Evolutionary conservation across 1,140 invertebrate species (phyloP), one percentile per base, ranked within the genome.

Genomic region (Monomorium pharaonis): DNA sequence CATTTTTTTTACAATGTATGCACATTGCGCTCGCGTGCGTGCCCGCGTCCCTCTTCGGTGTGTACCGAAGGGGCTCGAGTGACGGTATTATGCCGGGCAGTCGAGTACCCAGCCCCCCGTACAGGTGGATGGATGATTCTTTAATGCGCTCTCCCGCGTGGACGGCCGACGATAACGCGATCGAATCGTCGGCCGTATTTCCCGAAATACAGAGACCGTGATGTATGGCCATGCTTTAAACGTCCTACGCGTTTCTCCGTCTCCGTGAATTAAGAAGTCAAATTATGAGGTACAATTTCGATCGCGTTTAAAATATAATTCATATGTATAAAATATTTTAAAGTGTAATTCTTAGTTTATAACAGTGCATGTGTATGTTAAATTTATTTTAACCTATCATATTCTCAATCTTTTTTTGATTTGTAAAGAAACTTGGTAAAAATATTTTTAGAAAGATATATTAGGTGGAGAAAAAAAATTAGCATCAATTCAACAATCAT

Each of bases 1-100:
- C 88, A 89, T 89, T 89, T 89, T 89, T 89, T 72, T 83, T 84
- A 63, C 85, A 63, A 69, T 84, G 60, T 65, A 86, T 89, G 70
- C 85, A 86, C 85, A 86, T 72, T 67, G 70, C 60, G 72, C 51
- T 89, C 37, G 86, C 88, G 88, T 89, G 89, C 85, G 78, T 89
- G 86, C 49, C 44, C 6, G 58, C 16, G 6, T 44, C 24, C 42
- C 86, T 56, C 67, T 77, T 72, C 78, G 69, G 33, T 85, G 76
- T 77, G 77, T 86, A 81, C 84, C 87, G 77, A 77, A 58, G 74
- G 88, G 84, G 84, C 84, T 89, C 84, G 87, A 89, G 85, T 88
- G 88, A 83, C 74, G 88, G 69, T 80, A 88, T 81, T 89, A 80
- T 89, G 87, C 84, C 87, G 87, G 88, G 72, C 77, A 72, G 78